phyloP scores from a whole-genome alignment of 2,888 invertebrate genomes.

The Lucinisca nassula region DNA sequence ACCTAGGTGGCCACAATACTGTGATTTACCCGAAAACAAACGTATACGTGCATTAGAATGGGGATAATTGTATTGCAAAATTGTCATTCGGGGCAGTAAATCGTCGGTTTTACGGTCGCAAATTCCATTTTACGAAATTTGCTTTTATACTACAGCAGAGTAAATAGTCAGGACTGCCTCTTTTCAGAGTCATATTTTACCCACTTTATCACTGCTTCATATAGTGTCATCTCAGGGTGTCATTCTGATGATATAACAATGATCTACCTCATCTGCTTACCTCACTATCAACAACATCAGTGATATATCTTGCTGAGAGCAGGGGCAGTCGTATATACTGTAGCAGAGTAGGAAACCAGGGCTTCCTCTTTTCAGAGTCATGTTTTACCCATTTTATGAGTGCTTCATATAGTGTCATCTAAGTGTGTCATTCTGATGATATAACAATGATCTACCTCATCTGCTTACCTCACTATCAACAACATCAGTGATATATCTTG shows the following conservation, averaged over 20 bases:
- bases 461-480: conserved; percentile 86
- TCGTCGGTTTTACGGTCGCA: too few relatives aligned
- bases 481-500: conserved; percentile 86
- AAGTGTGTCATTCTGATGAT: too few relatives aligned
- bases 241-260: too few relatives aligned
- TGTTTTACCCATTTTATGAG: conserved; percentile 86
- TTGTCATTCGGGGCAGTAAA: too few relatives aligned
- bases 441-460: too few relatives aligned
- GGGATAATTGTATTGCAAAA: too few relatives aligned
- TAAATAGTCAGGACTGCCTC: conserved; percentile 78
- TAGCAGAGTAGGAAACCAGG: conserved; percentile 81
- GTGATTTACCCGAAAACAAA: too few relatives aligned
- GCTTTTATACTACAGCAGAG: conserved; percentile 81
- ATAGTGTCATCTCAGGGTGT: too few relatives aligned
- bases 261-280: too few relatives aligned
- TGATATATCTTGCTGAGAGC: conserved; percentile 85
- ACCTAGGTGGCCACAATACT: too few relatives aligned
- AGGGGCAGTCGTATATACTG: conserved; percentile 84
- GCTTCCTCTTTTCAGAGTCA: conserved; percentile 75
- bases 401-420: conserved; percentile 86
- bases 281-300: conserved; percentile 86
- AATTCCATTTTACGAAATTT: too few relatives aligned
- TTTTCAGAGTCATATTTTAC: conserved; percentile 80
- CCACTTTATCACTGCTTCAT: conserved; percentile 86
- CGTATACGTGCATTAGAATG: too few relatives aligned